Conservation (phyloP, 2,113 vertebrate species). For the Morone saxatilis region DNA sequence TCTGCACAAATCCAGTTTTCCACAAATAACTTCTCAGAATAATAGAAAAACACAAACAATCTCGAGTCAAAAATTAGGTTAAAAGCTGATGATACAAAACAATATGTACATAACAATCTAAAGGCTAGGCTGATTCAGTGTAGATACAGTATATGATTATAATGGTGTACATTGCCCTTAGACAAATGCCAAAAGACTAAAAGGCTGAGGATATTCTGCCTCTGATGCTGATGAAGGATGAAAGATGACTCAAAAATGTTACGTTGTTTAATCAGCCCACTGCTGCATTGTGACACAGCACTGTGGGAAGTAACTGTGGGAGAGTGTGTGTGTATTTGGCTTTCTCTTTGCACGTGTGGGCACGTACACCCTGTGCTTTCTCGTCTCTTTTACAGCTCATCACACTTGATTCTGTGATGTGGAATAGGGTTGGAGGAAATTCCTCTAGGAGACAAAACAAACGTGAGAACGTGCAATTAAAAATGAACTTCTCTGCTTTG, state of each 20-base stretch:
- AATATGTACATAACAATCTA: neutral
- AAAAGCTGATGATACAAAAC: neutral
- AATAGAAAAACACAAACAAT: neutral
- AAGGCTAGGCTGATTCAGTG: neutral
- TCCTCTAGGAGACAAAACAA: slow-evolving; percentile 42
- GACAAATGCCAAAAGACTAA: neutral
- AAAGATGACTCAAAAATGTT: slow-evolving; percentile 47
- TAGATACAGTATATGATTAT: neutral
- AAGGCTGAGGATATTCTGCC: slow-evolving; percentile 14
- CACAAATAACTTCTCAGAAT: neutral
- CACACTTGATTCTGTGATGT: slow-evolving; percentile 35
- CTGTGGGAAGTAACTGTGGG: slow-evolving; percentile 22
- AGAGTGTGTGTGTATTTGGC: slow-evolving; percentile 6
- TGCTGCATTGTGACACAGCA: slow-evolving; percentile 60
- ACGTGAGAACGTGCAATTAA: slow-evolving; percentile 23
- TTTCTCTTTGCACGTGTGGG: slow-evolving; percentile 34
- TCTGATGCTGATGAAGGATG: slow-evolving; percentile 34
- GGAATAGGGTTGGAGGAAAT: slow-evolving; percentile 22
- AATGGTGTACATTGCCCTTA: neutral
- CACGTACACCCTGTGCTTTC: neutral
- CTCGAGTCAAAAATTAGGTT: neutral
- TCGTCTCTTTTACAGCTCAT: slow-evolving; percentile 35
- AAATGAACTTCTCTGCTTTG: slow-evolving; percentile 15
- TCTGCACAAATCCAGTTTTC: neutral
- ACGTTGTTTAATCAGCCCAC: slow-evolving; percentile 25